phyloP scores from a whole-genome alignment of 1,140 invertebrate species.

The Monochamus saltuarius region DNA sequence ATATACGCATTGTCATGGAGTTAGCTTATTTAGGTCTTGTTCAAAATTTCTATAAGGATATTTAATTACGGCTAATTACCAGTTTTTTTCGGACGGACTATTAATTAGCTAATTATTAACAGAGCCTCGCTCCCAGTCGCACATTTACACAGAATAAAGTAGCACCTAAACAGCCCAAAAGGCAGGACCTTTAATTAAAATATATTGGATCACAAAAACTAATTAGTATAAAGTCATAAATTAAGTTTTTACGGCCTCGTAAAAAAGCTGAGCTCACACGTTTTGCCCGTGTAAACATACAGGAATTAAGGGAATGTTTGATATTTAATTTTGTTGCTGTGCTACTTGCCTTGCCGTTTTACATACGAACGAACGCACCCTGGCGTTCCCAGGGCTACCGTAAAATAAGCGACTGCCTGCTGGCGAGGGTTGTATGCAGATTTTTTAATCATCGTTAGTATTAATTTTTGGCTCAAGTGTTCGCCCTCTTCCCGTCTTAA shows the following conservation, averaged over 20 bases:
- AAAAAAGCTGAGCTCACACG: constrained; percentile 1
- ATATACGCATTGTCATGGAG: too few species aligned
- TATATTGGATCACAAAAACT: not conserved
- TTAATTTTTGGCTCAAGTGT: constrained; percentile 33
- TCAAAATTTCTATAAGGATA: too few species aligned
- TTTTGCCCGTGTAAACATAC: constrained; percentile 17
- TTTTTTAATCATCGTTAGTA: constrained; percentile 41
- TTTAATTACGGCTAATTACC: too few species aligned
- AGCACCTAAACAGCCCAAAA: too few species aligned
- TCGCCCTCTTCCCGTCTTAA: constrained; percentile 8
- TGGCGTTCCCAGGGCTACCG: constrained; percentile 30
- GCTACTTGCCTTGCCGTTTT: constrained; percentile 26
- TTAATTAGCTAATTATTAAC: too few species aligned
- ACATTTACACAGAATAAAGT: too few species aligned
- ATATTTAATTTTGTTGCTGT: constrained; percentile 26
- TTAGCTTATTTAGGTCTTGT: too few species aligned
- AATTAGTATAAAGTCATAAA: constrained; percentile 1
- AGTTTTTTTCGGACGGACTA: too few species aligned
- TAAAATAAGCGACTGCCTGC: constrained; percentile 32
- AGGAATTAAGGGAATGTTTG: constrained; percentile 7
- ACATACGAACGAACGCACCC: constrained; percentile 29
- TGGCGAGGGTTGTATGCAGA: constrained; percentile 33
- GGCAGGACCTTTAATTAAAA: too few species aligned
- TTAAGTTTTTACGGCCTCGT: constrained; percentile 3
- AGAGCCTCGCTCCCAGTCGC: too few species aligned